Evolutionary conservation across 2,888 invertebrate genomes (phyloP).

Genomic region (Catocala fraxini): DNA sequence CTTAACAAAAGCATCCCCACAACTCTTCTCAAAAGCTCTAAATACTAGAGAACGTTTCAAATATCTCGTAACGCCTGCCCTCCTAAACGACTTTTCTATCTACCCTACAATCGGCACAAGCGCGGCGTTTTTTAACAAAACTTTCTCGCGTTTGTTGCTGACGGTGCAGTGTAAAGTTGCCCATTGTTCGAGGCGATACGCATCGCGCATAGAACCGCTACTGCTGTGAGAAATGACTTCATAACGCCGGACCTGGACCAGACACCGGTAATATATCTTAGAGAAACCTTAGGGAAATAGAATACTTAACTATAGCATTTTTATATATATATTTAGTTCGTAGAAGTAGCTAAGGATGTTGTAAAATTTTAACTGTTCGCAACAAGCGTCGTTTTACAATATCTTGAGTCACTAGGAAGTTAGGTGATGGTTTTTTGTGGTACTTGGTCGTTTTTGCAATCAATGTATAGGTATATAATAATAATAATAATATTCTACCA

Average conservation of each 20-base stretch:
- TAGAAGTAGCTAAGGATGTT: background rate
- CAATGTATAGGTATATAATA: too few species aligned
- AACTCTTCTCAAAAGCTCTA: too few species aligned
- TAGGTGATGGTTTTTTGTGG: too few species aligned
- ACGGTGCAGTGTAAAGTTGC: constrained; percentile 54
- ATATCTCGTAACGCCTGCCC: background rate
- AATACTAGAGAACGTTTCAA: background rate
- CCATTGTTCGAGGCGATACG: constrained; percentile 70
- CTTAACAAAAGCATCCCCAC: too few species aligned
- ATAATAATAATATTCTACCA: too few species aligned
- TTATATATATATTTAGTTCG: background rate
- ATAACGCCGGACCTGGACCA: constrained; percentile 38
- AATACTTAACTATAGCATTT: background rate
- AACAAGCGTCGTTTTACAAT: too few species aligned
- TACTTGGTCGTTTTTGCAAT: too few species aligned
- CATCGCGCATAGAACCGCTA: constrained; percentile 65
- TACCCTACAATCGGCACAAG: background rate
- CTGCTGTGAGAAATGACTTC: constrained; percentile 51
- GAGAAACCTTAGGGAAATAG: constrained; percentile 9
- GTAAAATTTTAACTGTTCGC: too few species aligned
- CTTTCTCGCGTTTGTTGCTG: constrained; percentile 49
- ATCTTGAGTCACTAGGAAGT: too few species aligned
- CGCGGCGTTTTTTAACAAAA: constrained; percentile 22
- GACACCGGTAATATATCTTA: constrained; percentile 20
- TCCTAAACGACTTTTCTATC: background rate